A percentile compares a stretch with the other conserved stretches of the same genome.
Evolutionary conservation across 2,113 vertebrate genomes (phyloP).

Genomic region (Apus apus): DNA sequence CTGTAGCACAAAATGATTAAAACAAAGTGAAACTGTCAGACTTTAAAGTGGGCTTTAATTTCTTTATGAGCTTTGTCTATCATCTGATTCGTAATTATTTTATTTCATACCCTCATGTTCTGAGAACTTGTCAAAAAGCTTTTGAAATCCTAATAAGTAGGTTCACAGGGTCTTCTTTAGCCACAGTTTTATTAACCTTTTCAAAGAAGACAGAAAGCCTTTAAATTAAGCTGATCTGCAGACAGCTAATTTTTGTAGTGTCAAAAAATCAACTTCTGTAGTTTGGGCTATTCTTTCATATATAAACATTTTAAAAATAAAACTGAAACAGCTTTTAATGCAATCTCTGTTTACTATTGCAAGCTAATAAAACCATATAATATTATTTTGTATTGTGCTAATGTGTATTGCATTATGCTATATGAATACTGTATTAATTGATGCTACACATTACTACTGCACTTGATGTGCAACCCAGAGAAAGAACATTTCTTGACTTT

Average conservation of each 20-base stretch:
- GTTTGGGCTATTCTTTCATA: constrained; percentile 64
- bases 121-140: constrained; percentile 57
- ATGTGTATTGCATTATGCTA: constrained; percentile 67
- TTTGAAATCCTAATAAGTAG: constrained; percentile 66
- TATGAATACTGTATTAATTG: constrained; percentile 50
- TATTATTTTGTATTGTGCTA: constrained; percentile 74
- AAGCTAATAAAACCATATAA: constrained; percentile 73
- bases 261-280: constrained; percentile 62
- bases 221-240: constrained; percentile 74
- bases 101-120: constrained; percentile 36
- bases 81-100: constrained; percentile 48
- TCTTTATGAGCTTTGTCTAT: constrained; percentile 50
- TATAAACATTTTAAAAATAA: constrained; percentile 71
- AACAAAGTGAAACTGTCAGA: constrained; percentile 46
- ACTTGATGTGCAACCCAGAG: constrained; percentile 43
- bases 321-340: constrained; percentile 74
- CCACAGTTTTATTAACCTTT: constrained; percentile 68
- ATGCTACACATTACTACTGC: constrained; percentile 47
- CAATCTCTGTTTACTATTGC: constrained; percentile 79
- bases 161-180: constrained; percentile 63
- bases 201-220: constrained; percentile 67
- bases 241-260: constrained; percentile 70
- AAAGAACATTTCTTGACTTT: constrained; percentile 12
- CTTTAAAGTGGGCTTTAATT: constrained; percentile 50
- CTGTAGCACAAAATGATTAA: background rate